A percentile compares a stretch with the other conserved stretches of the same genome.
Conservation (phyloP, 2,113 vertebrate genomes). For the Hydropotes inermis region DNA sequence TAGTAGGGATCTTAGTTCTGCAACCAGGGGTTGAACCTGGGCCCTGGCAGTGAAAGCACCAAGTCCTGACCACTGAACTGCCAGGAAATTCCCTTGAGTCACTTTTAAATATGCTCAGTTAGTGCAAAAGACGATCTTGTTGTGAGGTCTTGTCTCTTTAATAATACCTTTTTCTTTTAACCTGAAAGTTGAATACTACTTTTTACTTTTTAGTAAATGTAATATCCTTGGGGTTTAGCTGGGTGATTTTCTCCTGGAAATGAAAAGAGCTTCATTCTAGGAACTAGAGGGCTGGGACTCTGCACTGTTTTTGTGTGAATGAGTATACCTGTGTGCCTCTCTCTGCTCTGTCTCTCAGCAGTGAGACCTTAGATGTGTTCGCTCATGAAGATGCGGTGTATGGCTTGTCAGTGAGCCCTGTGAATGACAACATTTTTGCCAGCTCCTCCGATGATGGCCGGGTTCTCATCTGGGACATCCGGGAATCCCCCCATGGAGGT, state of each 20-base stretch:
- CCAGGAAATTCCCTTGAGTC: not conserved
- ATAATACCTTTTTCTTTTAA: not conserved
- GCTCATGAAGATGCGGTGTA: conserved; percentile 99
- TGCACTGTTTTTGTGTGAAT: not conserved
- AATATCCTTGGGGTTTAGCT: not conserved
- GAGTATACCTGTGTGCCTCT: conserved; percentile 56
- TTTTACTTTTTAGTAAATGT: conserved; percentile 51
- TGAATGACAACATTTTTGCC: conserved; percentile 98
- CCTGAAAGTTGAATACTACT: not conserved
- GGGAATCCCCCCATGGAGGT: conserved; percentile 97
- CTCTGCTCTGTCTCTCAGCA: conserved; percentile 78
- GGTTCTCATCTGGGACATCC: conserved; percentile 99
- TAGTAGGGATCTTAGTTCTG: not conserved
- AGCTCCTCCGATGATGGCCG: conserved; percentile 97
- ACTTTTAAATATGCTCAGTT: conserved; percentile 30
- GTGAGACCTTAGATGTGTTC: conserved; percentile 96
- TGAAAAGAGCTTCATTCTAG: not conserved
- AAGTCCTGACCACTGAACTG: not conserved
- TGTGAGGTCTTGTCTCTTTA: not conserved
- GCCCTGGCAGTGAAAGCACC: not conserved
- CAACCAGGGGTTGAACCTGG: not conserved
- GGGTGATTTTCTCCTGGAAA: not conserved
- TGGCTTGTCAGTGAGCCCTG: conserved; percentile 96
- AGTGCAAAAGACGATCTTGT: conserved; percentile 1
- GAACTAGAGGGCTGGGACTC: not conserved